phyloP scores from a whole-genome alignment of 2,797 vertebrate species.

The Malacoraja senta region DNA sequence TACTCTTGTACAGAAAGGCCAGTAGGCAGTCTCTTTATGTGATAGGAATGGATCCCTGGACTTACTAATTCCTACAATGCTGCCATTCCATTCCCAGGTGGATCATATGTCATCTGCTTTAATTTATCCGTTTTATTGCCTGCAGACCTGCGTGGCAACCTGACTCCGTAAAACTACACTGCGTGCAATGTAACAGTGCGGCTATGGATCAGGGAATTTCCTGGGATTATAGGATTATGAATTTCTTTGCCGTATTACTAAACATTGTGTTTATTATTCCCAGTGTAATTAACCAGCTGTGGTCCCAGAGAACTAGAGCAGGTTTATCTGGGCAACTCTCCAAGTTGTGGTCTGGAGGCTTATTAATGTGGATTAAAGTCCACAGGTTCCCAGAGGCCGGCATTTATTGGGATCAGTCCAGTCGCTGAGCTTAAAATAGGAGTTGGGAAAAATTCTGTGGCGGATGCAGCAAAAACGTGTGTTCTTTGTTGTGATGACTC shows the following conservation, averaged over 20 bases:
- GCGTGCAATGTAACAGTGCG: not conserved
- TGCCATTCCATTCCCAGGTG: not conserved
- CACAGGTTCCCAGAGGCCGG: not conserved
- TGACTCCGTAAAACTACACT: not conserved
- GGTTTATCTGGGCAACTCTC: not conserved
- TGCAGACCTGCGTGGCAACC: not conserved
- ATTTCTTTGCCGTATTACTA: not conserved
- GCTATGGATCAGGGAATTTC: not conserved
- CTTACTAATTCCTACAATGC: not conserved
- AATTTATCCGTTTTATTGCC: constrained; percentile 3
- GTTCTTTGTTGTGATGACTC: not conserved
- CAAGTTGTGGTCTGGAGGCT: not conserved
- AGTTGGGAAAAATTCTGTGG: not conserved
- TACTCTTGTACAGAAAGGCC: not conserved
- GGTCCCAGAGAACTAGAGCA: not conserved
- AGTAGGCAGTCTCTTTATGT: not conserved
- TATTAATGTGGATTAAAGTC: not conserved
- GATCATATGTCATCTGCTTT: not conserved
- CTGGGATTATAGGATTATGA: not conserved
- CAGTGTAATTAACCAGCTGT: not conserved
- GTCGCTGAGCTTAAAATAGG: not conserved
- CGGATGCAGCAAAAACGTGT: not conserved
- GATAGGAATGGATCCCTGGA: not conserved
- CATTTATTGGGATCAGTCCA: not conserved
- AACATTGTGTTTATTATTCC: not conserved